Evolutionary conservation across 2,888 invertebrate genomes (phyloP), one percentile per base, ranked within the genome.

Genomic region (Trissoscelio sp.): DNA sequence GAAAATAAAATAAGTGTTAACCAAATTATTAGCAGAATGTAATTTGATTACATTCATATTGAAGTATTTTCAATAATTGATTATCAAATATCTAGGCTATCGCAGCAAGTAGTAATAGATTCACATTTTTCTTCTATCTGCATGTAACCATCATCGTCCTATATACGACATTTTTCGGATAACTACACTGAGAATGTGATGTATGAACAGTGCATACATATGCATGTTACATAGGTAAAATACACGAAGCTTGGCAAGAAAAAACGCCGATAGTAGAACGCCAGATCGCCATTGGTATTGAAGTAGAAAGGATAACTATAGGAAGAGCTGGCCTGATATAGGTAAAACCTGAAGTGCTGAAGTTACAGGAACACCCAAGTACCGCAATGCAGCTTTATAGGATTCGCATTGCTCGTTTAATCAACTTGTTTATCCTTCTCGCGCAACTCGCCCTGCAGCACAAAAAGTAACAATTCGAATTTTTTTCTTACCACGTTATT

Each of bases 331-430:
- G 55, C 39, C 39, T 42, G 64, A 69, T 70, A 78, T 64, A 79
- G 66, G 66, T 66, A 60, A 73, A 79, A 79, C 79, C 69, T 64
- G 79, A 72, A 79, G 66, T 79, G 79, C 79, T 79, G 79, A 79
- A 72, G 79, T 79, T 79, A 79, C 72, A 79, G 72, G 72, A 79
- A 72, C 57, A 72, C 31, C 72, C 72, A 72, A 79, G 72, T 78
- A 70, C 78, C 78, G 78, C 78, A 78, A 57, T 78, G 78, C 78
- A 78, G 78, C 48, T 78, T 78, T 64, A 64, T 78, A 78, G 64
- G 55, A 70, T 64, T 78, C 60, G 60, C 60, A 31, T 20, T 64
- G 64, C 78, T 62, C 48, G 48, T 78, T 78, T 78, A 70, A 78
- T 78, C 70, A 78, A 39, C 78, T 64, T 64, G 69, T 70, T 78